phyloP scores from a whole-genome alignment of 2,888 invertebrate genomes.

The Plutella xylostella region DNA sequence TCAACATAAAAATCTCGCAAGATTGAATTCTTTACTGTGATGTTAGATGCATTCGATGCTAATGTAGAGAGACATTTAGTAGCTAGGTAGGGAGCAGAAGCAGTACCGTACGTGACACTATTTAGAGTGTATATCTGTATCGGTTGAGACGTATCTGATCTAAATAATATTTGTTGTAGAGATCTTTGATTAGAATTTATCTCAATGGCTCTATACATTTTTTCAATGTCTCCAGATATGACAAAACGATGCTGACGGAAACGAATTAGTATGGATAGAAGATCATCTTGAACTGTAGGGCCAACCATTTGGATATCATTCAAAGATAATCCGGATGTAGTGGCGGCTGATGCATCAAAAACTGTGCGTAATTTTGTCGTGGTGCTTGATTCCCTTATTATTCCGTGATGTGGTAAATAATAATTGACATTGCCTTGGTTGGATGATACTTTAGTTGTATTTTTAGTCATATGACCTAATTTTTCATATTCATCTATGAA shows the following conservation, averaged over 20 bases:
- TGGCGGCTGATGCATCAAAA: conserved; percentile 19
- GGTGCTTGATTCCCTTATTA: too few relatives aligned
- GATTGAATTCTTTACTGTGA: conserved; percentile 3
- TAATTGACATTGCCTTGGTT: too few relatives aligned
- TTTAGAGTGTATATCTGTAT: conserved; percentile 2
- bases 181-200: background rate
- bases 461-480: conserved; percentile 15
- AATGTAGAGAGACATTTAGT: conserved; percentile 4
- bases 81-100: conserved; percentile 4
- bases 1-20: conserved; percentile 6
- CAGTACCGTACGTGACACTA: conserved; percentile 6
- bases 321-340: conserved; percentile 17
- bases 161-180: conserved; percentile 8
- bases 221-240: conserved; percentile 6
- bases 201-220: conserved; percentile 20
- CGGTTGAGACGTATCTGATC: conserved; percentile 5
- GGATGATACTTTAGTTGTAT: too few relatives aligned
- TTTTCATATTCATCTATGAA: conserved; percentile 15
- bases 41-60: conserved; percentile 4
- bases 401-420: too few relatives aligned
- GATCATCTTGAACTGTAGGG: conserved; percentile 7
- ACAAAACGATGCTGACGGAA: conserved; percentile 3
- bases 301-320: conserved; percentile 10
- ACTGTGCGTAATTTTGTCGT: conserved; percentile 20
- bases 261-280: conserved; percentile 5